Evolutionary conservation across 2,888 invertebrate genomes (phyloP).

Genomic region (Phaonia tiefii): DNA sequence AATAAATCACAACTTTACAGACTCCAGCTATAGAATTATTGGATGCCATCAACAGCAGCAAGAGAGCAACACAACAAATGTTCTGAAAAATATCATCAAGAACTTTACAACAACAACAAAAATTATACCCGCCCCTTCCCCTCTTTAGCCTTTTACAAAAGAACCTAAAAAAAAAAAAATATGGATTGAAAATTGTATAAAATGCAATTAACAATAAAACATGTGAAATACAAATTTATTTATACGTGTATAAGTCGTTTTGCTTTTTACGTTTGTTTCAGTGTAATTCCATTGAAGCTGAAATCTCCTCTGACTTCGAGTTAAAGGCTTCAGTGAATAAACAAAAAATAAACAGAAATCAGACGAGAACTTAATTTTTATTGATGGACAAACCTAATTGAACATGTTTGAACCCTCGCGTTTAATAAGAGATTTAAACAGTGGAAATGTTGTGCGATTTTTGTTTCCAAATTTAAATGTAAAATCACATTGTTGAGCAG

Average conservation of each 20-base stretch:
- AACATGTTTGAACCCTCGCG: conserved; percentile 25
- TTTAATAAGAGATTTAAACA: conserved; percentile 5
- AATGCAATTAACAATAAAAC: conserved; percentile 60
- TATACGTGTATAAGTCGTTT: conserved; percentile 27
- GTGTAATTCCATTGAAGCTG: background rate
- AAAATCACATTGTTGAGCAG: background rate
- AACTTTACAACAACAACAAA: background rate
- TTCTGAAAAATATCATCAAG: conserved; percentile 5
- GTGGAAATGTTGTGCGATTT: background rate
- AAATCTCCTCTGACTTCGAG: background rate
- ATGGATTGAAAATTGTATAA: conserved; percentile 19
- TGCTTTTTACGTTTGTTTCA: background rate
- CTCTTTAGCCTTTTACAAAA: background rate
- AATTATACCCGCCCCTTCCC: background rate
- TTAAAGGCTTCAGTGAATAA: background rate
- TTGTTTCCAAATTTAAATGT: conserved; percentile 4
- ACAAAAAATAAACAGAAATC: background rate
- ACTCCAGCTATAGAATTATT: conserved; percentile 54
- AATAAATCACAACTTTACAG: conserved; percentile 60
- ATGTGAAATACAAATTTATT: conserved; percentile 45
- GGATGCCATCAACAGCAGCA: too few species aligned
- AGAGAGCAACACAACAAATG: too few species aligned
- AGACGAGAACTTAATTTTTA: conserved; percentile 33
- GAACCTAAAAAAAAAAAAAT: conserved; percentile 18
- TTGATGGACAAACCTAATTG: conserved; percentile 36